Conservation (phyloP, 2,888 invertebrate species). For the Phytoseiulus persimilis region DNA sequence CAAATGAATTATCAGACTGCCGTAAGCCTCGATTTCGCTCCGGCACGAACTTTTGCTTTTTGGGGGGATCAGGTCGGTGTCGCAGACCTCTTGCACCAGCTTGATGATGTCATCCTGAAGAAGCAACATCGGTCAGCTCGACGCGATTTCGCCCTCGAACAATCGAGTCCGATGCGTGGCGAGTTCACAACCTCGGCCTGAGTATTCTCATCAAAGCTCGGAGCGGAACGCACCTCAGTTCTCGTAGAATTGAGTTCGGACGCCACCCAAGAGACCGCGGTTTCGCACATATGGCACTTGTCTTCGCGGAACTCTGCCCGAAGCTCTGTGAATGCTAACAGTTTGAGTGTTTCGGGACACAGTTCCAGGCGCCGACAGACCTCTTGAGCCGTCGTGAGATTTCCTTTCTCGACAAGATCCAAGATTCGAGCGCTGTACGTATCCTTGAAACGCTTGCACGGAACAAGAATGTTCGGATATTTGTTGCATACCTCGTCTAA, state of each 20-base stretch:
- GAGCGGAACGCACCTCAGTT: not conserved
- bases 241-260: not conserved
- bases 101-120: conserved; percentile 35
- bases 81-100: conserved; percentile 10
- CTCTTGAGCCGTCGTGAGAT: conserved; percentile 22
- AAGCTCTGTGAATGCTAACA: conserved; percentile 20
- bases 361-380: conserved; percentile 13
- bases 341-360: conserved; percentile 19
- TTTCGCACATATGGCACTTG: not conserved
- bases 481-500: conserved; percentile 36
- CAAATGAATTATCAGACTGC: conserved; percentile 29
- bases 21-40: conserved; percentile 17
- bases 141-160: too few relatives aligned
- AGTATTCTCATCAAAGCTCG: not conserved
- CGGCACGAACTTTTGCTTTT: conserved; percentile 10
- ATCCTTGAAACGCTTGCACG: conserved; percentile 38
- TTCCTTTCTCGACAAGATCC: conserved; percentile 10
- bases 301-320: not conserved
- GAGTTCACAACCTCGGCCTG: not conserved
- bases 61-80: not conserved
- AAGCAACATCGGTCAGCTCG: not conserved
- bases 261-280: conserved; percentile 7
- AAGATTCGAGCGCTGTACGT: conserved; percentile 26
- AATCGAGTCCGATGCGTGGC: not conserved
- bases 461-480: conserved; percentile 35